Percentiles rank a stretch among this genome's conserved stretches.
Conservation (phyloP, 2,888 invertebrate species). For the Maniola hyperantus region DNA sequence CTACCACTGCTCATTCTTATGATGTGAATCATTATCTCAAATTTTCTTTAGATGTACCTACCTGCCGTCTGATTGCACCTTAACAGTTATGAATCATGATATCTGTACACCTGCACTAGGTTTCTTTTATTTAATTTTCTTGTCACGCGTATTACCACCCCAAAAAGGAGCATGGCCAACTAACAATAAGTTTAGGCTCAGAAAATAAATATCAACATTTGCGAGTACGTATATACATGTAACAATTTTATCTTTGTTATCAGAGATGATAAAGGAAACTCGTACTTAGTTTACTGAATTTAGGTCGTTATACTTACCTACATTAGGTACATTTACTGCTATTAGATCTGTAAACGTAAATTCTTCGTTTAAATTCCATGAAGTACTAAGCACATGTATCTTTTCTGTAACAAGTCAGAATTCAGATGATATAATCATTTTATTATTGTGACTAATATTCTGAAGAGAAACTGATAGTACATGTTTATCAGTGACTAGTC, state of each 20-base stretch:
- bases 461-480: conserved; percentile 7
- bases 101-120: conserved; percentile 36
- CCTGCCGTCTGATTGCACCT: not conserved
- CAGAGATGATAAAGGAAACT: conserved; percentile 70
- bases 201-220: conserved; percentile 50
- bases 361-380: conserved; percentile 12
- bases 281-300: conserved; percentile 60
- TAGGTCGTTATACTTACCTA: conserved; percentile 67
- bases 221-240: conserved; percentile 44
- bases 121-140: conserved; percentile 22
- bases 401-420: conserved; percentile 21
- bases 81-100: conserved; percentile 3
- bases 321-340: conserved; percentile 41
- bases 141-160: conserved; percentile 22
- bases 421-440: not conserved
- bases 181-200: conserved; percentile 31
- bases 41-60: not conserved
- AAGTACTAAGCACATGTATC: not conserved
- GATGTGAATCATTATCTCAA: too few relatives aligned
- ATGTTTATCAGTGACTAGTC: conserved; percentile 4
- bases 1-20: too few relatives aligned
- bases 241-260: conserved; percentile 78
- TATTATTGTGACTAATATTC: conserved; percentile 12
- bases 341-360: conserved; percentile 38
- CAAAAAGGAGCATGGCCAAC: conserved; percentile 25